A percentile compares a stretch with the other conserved stretches of the same genome.
Evolutionary conservation across 1,140 invertebrate genomes (phyloP).

Genomic region (Bombus affinis): DNA sequence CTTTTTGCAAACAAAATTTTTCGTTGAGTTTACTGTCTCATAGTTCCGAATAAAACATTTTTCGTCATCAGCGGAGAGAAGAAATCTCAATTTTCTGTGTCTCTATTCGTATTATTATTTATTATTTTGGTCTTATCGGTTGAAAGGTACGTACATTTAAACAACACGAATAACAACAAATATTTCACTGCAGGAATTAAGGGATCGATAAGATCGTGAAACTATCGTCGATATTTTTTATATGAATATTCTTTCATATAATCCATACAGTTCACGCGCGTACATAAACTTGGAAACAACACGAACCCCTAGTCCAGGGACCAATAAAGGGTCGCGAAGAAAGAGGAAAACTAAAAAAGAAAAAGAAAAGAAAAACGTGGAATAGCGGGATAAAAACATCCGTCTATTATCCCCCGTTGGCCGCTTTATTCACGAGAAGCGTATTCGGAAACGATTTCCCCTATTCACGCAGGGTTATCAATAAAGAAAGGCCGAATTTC

Average conservation of each 20-base stretch:
- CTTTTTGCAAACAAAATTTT: too few relatives aligned
- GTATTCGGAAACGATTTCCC: slow-evolving; percentile 47
- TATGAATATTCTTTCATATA: background rate
- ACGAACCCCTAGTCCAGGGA: background rate
- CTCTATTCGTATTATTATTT: too few relatives aligned
- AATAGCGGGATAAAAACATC: background rate
- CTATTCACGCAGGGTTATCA: slow-evolving; percentile 37
- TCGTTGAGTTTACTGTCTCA: too few relatives aligned
- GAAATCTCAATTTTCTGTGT: too few relatives aligned
- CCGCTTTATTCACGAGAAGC: slow-evolving; percentile 24
- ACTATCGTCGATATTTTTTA: too few relatives aligned
- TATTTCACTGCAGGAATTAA: too few relatives aligned
- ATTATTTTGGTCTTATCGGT: too few relatives aligned
- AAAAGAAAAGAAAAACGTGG: background rate
- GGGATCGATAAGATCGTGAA: background rate
- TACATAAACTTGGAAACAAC: background rate
- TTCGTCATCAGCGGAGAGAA: too few relatives aligned
- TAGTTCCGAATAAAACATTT: too few relatives aligned
- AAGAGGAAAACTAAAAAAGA: background rate
- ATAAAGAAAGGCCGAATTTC: slow-evolving; percentile 61
- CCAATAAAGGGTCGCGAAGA: background rate
- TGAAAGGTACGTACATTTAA: too few relatives aligned
- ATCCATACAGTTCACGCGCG: background rate
- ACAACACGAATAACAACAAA: too few relatives aligned
- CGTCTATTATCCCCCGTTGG: slow-evolving; percentile 21